Evolutionary conservation across 2,113 vertebrate species (phyloP).

Genomic region (Otus sunia): DNA sequence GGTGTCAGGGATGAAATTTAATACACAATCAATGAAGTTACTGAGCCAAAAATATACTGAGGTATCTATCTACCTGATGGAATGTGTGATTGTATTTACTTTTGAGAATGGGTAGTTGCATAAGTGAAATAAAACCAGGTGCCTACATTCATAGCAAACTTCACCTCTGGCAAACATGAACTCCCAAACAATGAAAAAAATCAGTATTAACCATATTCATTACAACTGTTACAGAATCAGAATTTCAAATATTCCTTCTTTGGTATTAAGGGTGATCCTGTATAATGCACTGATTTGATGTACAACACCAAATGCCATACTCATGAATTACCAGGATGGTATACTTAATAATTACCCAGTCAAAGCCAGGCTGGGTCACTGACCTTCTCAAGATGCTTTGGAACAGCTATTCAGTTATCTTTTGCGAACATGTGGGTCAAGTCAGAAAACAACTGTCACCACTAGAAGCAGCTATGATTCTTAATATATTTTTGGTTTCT

Average conservation of each 20-base stretch:
- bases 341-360: background rate
- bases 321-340: background rate
- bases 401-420: background rate
- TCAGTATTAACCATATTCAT: slow-evolving; percentile 8
- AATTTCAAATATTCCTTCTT: slow-evolving; percentile 30
- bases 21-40: background rate
- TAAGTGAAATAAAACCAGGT: slow-evolving; percentile 21
- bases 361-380: background rate
- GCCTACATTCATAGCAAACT: slow-evolving; percentile 13
- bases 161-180: slow-evolving; percentile 27
- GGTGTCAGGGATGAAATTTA: slow-evolving; percentile 42
- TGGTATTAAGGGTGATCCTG: background rate
- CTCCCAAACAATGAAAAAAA: slow-evolving; percentile 32
- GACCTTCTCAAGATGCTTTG: background rate
- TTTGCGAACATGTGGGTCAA: background rate
- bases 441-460: background rate
- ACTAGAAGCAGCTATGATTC: background rate
- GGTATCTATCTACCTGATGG: background rate
- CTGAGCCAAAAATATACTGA: background rate
- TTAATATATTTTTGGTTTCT: background rate
- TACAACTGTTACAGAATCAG: slow-evolving; percentile 41
- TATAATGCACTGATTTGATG: background rate
- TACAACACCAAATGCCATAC: background rate
- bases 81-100: background rate
- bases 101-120: background rate